A percentile compares a stretch with the other conserved stretches of the same genome.
These are phyloP conservation scores for Exaiptasia diaphana DNA, from an alignment of 64 coral and sea anemone genomes.

Conservation along the genomic window DNA sequence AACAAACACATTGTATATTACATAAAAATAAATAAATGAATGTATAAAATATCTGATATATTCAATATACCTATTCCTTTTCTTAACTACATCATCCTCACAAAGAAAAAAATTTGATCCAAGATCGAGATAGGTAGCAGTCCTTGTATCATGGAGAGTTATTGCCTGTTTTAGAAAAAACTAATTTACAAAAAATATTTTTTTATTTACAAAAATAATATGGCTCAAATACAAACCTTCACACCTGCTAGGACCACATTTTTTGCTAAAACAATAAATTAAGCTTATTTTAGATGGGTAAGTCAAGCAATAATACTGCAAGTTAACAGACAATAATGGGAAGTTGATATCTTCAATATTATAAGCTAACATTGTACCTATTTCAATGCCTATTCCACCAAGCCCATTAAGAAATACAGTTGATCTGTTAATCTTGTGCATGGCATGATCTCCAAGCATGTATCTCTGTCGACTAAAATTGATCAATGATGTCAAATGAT, in stretches of 20 bases:
- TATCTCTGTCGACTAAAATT: slow-evolving; percentile 84
- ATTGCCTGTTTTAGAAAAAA: slow-evolving; percentile 57
- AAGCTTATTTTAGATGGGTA: neutral
- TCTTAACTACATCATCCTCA: slow-evolving; percentile 53
- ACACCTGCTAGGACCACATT: slow-evolving; percentile 91
- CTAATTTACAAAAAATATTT: neutral
- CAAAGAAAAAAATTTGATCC: slow-evolving; percentile 81
- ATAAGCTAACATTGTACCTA: too few species aligned
- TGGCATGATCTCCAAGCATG: slow-evolving; percentile 94
- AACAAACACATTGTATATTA: too few species aligned
- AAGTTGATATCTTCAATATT: too few species aligned
- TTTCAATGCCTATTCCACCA: slow-evolving; percentile 89
- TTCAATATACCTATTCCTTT: slow-evolving; percentile 71
- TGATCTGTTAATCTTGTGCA: slow-evolving; percentile 87
- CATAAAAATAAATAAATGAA: too few species aligned
- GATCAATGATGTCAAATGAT: too few species aligned
- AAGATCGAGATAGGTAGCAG: slow-evolving; percentile 49
- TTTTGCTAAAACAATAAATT: slow-evolving; percentile 60
- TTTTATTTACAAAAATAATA: neutral
- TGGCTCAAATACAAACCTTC: slow-evolving; percentile 57
- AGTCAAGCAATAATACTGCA: neutral
- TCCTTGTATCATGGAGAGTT: slow-evolving; percentile 71
- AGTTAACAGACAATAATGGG: too few species aligned
- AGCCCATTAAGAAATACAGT: slow-evolving; percentile 90
- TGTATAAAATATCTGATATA: too few species aligned